phyloP scores from a whole-genome alignment of 2,113 vertebrate genomes.

The Cephalopholis sonnerati region DNA sequence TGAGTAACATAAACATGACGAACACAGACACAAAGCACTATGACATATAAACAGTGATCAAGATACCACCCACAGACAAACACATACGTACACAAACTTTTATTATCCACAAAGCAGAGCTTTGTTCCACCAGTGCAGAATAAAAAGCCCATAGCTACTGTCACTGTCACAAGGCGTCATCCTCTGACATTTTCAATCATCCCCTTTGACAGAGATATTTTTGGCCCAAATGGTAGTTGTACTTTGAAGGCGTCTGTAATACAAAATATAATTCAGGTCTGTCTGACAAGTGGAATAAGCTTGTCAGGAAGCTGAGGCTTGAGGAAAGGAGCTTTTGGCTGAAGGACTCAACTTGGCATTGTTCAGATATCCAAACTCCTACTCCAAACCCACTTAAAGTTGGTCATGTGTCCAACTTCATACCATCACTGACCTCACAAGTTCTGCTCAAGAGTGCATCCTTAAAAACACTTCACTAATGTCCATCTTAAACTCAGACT shows the following conservation, averaged over 20 bases:
- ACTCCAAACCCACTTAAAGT: conserved; percentile 34
- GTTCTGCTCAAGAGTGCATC: neutral
- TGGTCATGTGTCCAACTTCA: conserved; percentile 38
- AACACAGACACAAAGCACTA: conserved; percentile 13
- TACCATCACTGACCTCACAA: conserved; percentile 16
- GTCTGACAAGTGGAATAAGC: conserved; percentile 72
- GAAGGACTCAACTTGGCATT: conserved; percentile 46
- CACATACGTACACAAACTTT: conserved; percentile 12
- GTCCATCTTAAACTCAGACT: neutral
- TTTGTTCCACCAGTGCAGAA: conserved; percentile 48
- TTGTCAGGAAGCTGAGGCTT: conserved; percentile 56
- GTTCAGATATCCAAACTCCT: conserved; percentile 51
- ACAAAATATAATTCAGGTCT: conserved; percentile 67
- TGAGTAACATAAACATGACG: conserved; percentile 13
- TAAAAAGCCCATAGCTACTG: conserved; percentile 59
- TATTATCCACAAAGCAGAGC: conserved; percentile 26
- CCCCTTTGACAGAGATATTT: conserved; percentile 71
- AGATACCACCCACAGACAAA: conserved; percentile 46
- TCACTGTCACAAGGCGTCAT: conserved; percentile 54
- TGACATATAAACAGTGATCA: conserved; percentile 24
- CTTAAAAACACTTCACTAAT: neutral
- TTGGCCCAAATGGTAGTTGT: conserved; percentile 61
- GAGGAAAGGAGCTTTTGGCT: conserved; percentile 57
- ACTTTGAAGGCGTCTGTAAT: conserved; percentile 62
- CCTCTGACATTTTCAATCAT: conserved; percentile 74